Base-by-base conservation (phyloP, 2,888 invertebrate genomes). In the Agrochola litura region DNA sequence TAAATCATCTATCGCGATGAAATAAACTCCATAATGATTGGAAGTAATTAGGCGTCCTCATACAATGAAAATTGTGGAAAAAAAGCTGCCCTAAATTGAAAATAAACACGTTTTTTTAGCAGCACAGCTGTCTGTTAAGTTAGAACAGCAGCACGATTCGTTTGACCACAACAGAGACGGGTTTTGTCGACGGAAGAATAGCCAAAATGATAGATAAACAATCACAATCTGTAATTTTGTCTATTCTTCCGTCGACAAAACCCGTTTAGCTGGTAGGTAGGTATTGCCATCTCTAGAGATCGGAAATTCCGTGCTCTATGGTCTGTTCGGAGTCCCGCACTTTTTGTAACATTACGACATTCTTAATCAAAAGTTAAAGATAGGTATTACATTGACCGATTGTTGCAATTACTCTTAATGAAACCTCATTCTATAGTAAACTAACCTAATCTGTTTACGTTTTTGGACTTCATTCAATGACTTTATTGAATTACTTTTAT, bases 271-370 rank as follows among this genome's bases (percentile, higher is more conserved):
- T 37, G 37, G 37, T 61, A 61, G 6, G 6, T 30, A 30, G 19
- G 9, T 30, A 60, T 30, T 63, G 22, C 22, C 12, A 37, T 64
- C 64, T 41, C 8, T 41, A 41, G 16, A 37, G 37, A 37, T 37
- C 8, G 22, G 37, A 1, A 6, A 63, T 22, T 63, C 12, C 14
- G 9, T 64, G 41, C 9, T 41, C 64, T 64, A 8, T 64, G 64
- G 76, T 60, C 67, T 71, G 46, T n/a, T n/a, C 37, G 16, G 37
- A 54, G 16, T 25, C 30, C 16, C 30, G 43, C 65, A 52, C 37
- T 81, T 76, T 69, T 73, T 73, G 19, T 46, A 22, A 61, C 5
- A 52, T 72, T 56, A 81, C 37, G 49, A 43, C 37, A 70, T 63
- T 70, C n/a, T 43, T 16, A 16, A 41, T n/a, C 22, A 54, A 75